phyloP scores from a whole-genome alignment of 2,888 invertebrate species.

The Tetheella fluctuosa region DNA sequence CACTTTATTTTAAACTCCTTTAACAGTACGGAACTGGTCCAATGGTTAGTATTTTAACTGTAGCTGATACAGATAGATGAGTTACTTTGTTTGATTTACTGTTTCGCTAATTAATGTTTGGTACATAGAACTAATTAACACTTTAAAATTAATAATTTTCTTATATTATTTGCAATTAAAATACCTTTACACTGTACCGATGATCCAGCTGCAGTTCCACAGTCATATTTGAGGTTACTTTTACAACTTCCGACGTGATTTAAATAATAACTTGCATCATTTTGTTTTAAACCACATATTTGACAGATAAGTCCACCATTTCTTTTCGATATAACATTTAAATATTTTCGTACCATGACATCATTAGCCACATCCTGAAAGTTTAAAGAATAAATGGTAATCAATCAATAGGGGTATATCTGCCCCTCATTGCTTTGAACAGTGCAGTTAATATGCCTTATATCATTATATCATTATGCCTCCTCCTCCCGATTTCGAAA shows the following conservation, averaged over 20 bases:
- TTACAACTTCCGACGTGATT: constrained; percentile 25
- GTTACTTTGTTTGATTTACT: too few species aligned
- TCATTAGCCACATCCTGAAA: neutral
- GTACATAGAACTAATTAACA: neutral
- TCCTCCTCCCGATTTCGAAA: too few species aligned
- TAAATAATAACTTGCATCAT: constrained; percentile 13
- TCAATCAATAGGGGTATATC: neutral
- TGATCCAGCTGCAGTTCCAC: neutral
- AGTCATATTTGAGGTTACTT: constrained; percentile 13
- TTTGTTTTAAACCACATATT: neutral
- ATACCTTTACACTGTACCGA: constrained; percentile 1
- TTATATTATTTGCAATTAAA: too few species aligned
- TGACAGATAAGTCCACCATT: neutral
- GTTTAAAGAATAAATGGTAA: neutral
- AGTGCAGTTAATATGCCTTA: too few species aligned
- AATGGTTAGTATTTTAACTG: too few species aligned
- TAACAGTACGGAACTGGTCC: too few species aligned
- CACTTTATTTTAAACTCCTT: too few species aligned
- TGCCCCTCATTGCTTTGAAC: too few species aligned
- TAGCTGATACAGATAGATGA: too few species aligned
- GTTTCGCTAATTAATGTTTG: neutral
- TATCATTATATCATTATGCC: too few species aligned
- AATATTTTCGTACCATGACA: neutral
- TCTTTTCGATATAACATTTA: constrained; percentile 4
- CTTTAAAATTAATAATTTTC: too few species aligned